phyloP scores from a whole-genome alignment of 2,888 invertebrate species.

The Girardia tigrina region DNA sequence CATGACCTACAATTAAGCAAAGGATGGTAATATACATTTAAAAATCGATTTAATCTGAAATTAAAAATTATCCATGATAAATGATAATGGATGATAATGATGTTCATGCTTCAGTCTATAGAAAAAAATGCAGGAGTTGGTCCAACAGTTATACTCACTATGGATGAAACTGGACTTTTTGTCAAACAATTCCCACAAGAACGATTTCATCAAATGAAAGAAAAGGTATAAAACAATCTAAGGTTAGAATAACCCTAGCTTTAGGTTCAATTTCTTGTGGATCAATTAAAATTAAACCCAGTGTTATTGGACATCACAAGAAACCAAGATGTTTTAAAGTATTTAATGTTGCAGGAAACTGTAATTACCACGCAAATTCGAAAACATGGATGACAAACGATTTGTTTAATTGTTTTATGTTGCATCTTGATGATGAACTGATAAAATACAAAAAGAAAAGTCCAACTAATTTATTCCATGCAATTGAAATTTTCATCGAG shows the following conservation, averaged over 20 bases:
- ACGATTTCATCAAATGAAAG: background rate
- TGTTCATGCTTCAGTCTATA: no score
- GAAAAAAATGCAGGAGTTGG: background rate
- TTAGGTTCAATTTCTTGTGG: background rate
- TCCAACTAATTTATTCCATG: conserved; percentile 6
- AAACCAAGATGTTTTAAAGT: background rate
- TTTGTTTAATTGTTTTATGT: background rate
- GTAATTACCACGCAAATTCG: no score
- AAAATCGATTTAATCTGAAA: no score
- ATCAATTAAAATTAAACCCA: background rate
- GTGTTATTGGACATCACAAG: background rate
- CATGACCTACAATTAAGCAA: background rate
- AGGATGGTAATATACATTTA: no score
- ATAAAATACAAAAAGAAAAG: background rate
- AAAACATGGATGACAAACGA: background rate
- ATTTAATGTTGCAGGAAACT: background rate
- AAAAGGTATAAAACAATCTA: background rate
- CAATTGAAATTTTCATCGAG: conserved; percentile 13
- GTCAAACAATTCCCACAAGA: background rate
- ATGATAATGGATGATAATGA: no score
- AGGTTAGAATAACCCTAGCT: background rate
- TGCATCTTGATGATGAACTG: background rate
- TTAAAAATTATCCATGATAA: background rate
- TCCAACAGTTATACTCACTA: background rate
- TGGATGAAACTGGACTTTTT: background rate